These are phyloP conservation scores for Pempheris klunzingeri DNA, from an alignment of 2,797 vertebrate genomes.

Conservation along the genomic window DNA sequence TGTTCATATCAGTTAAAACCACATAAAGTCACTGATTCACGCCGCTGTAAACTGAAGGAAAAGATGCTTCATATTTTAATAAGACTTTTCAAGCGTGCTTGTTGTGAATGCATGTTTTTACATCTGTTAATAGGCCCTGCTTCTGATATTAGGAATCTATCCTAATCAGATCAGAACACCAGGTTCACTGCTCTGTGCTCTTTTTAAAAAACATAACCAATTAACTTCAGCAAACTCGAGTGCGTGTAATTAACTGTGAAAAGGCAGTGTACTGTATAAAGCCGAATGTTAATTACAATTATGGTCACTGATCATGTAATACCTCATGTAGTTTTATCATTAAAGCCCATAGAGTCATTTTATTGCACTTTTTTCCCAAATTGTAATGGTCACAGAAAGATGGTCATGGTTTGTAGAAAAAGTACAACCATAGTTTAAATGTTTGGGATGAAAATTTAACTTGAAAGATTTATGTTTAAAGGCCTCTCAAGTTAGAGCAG, in stretches of 20 bases:
- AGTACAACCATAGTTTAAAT: not conserved
- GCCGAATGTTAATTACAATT: slow-evolving; percentile 2
- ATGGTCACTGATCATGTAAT: slow-evolving; percentile 4
- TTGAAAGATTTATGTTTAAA: not conserved
- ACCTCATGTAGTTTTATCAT: not conserved
- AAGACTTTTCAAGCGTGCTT: not conserved
- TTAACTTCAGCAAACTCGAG: slow-evolving; percentile 11
- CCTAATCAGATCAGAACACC: not conserved
- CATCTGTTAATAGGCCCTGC: not conserved
- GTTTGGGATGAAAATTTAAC: not conserved
- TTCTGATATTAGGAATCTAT: slow-evolving; percentile 6
- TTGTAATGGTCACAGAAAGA: no score
- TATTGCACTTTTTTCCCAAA: not conserved
- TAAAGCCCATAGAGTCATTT: not conserved
- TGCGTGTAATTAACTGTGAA: slow-evolving; percentile 38
- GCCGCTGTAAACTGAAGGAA: not conserved
- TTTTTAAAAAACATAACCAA: slow-evolving; percentile 29
- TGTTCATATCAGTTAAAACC: not conserved
- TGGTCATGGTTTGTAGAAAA: not conserved
- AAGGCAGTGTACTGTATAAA: slow-evolving; percentile 1
- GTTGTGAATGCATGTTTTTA: not conserved
- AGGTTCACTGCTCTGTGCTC: slow-evolving; percentile 3
- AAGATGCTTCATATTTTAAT: not conserved
- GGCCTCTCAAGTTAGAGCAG: not conserved
- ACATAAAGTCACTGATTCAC: not conserved